Conservation (phyloP, 2,797 vertebrate species). For the Staurois parvus region DNA sequence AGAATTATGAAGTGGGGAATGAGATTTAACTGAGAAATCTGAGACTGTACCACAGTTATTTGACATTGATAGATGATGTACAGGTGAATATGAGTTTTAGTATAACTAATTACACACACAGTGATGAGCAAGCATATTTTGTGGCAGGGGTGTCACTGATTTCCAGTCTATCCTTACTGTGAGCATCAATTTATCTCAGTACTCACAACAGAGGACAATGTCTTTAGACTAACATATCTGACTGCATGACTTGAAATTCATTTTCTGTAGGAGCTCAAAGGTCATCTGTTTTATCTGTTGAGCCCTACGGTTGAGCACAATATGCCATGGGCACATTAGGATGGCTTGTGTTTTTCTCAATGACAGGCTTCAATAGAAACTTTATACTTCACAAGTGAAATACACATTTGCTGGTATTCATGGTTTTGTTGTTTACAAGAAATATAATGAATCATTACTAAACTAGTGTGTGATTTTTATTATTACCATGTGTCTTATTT, state of each 20-base stretch:
- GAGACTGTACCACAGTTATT: no score
- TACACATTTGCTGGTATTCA: background rate
- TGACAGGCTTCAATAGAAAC: background rate
- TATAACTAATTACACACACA: background rate
- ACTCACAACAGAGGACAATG: background rate
- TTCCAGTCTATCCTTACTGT: background rate
- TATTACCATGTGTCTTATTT: slow-evolving; percentile 48
- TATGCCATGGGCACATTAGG: background rate
- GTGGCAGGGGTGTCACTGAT: no score
- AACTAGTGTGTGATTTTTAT: background rate
- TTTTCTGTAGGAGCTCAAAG: background rate
- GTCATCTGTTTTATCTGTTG: background rate
- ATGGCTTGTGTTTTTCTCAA: background rate
- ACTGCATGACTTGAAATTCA: background rate
- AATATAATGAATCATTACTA: background rate
- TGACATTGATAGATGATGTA: no score
- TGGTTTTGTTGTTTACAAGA: background rate
- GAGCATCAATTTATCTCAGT: background rate
- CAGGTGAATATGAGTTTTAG: no score
- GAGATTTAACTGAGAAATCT: no score
- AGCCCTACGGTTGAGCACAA: background rate
- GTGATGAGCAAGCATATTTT: no score
- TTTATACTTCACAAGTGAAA: no score
- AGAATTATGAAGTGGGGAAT: no score
- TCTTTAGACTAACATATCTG: background rate